phyloP scores from a whole-genome alignment of 2,888 invertebrate genomes.

The Cephus rjabovi region DNA sequence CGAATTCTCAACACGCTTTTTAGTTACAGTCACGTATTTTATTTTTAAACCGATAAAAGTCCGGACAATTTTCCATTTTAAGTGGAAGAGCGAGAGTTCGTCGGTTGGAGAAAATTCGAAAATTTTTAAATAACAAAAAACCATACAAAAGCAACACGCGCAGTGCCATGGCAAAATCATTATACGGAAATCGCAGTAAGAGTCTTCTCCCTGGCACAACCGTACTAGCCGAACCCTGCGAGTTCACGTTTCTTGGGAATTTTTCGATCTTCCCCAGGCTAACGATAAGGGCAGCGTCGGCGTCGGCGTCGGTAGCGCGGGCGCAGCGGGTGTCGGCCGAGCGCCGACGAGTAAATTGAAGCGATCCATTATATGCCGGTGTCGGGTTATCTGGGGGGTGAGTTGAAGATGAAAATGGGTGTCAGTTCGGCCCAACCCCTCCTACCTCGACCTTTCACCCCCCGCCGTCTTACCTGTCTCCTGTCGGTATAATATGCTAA shows the following conservation, averaged over 20 bases:
- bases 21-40: background rate
- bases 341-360: constrained; percentile 54
- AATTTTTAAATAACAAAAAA: background rate
- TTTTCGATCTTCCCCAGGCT: constrained; percentile 38
- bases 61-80: background rate
- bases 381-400: constrained; percentile 38
- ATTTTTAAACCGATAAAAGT: background rate
- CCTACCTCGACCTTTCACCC: background rate
- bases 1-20: background rate
- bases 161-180: background rate
- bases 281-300: constrained; percentile 20
- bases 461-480: background rate
- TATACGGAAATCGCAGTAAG: background rate
- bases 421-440: constrained; percentile 9
- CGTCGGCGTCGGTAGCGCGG: constrained; percentile 5
- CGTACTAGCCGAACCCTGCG: background rate
- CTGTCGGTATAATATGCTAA: background rate
- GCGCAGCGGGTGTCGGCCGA: constrained; percentile 38
- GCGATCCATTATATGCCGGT: constrained; percentile 54
- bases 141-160: background rate
- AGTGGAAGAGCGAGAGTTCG: background rate
- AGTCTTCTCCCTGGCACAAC: background rate
- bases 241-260: constrained; percentile 22
- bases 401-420: constrained; percentile 18
- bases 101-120: background rate